Base-by-base conservation (phyloP, 1,140 invertebrate species). In the Pantala flavescens region DNA sequence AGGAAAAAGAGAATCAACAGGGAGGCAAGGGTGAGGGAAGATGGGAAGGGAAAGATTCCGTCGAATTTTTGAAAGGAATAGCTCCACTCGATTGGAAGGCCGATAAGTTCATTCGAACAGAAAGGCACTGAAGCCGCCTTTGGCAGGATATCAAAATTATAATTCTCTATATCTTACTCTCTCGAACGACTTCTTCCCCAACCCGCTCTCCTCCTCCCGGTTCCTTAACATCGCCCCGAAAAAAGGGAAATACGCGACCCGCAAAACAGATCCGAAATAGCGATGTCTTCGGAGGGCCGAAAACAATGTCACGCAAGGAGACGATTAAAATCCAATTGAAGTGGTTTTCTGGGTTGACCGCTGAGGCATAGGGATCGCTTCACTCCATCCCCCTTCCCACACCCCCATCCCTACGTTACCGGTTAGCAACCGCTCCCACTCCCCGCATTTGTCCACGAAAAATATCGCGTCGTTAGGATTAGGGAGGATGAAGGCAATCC, bases 251-350 rank as follows among this genome's bases (percentile, higher is more conserved):
- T 3, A 63, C 49, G 49, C 14, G 12, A 63, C 3, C 3, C 49
- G 12, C 3, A 63, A 12, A 63, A 21, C 3, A 63, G 49, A 63
- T 63, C 49, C 16, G 12, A 21, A 63, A 21, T 21, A 21, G 49
- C 49, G 49, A 63, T 63, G 49, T 21, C 49, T 63, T 63, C 49
- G 49, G n/a, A 63, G 49, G n/a, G 49, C 49, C 49, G 49, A 63
- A 63, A 63, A 63, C 49, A 63, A 63, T 63, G 49, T 63, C 49
- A 63, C 49, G 49, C 49, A 21, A 63, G 49, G n/a, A 19, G 49
- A 63, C 49, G 49, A 63, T 63, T 63, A 63, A 63, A 63, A 63
- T 63, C 49, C 49, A 63, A 63, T 63, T 63, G 49, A 63, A 63
- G 49, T 63, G 16, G 49, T 63, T 63, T 63, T 63, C 49, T 63